phyloP scores from a whole-genome alignment of 1,140 invertebrate species.

The Copidosoma floridanum region DNA sequence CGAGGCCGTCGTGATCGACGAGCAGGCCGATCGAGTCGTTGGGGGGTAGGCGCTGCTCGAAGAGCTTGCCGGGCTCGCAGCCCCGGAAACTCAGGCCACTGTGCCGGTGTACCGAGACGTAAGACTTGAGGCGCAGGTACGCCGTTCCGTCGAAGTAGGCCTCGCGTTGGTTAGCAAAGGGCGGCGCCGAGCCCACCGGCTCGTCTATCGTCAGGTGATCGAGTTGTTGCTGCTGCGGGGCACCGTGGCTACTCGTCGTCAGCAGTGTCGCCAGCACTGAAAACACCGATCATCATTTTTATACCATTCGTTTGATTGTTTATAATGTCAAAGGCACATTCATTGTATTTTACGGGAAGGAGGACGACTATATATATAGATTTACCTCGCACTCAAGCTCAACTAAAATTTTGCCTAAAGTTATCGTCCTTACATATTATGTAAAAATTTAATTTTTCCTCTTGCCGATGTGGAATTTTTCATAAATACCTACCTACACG shows the following conservation, averaged over 20 bases:
- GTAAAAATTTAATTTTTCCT: too few species aligned
- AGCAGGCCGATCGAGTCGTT: constrained; percentile 67
- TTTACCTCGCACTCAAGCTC: too few species aligned
- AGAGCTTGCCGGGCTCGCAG: constrained; percentile 73
- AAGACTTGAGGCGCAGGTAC: constrained; percentile 67
- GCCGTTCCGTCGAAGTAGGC: constrained; percentile 79
- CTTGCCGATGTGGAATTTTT: too few species aligned
- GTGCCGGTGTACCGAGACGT: constrained; percentile 72
- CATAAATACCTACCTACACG: too few species aligned
- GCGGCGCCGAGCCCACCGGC: constrained; percentile 41
- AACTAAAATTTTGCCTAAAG: too few species aligned
- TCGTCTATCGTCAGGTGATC: not conserved
- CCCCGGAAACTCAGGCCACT: constrained; percentile 78
- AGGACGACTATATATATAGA: too few species aligned
- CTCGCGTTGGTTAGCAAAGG: constrained; percentile 59
- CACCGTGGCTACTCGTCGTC: constrained; percentile 31
- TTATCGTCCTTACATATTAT: too few species aligned
- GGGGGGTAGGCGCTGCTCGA: constrained; percentile 68
- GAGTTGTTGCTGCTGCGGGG: constrained; percentile 29
- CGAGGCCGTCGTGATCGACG: constrained; percentile 66
- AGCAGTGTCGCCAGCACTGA: constrained; percentile 40
- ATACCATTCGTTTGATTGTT: too few species aligned
- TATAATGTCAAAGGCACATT: too few species aligned
- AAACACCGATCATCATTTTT: too few species aligned
- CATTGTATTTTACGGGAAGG: too few species aligned